Evolutionary conservation across 1,140 invertebrate species (phyloP).

Genomic region (Euborellia annulipes): DNA sequence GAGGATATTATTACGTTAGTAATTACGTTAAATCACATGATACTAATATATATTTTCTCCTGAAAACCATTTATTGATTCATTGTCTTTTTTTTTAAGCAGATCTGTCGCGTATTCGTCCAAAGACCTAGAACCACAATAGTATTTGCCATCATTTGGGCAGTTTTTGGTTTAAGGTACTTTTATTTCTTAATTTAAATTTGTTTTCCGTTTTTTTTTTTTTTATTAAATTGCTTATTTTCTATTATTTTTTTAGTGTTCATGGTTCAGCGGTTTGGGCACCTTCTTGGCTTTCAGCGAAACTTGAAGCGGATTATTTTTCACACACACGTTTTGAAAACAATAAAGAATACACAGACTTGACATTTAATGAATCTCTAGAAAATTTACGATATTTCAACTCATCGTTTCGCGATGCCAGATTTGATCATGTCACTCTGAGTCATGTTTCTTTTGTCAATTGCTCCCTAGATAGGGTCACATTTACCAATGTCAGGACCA

Average conservation of each 20-base stretch:
- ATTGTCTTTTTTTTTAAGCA: conserved; percentile 19
- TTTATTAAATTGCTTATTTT: conserved; percentile 20
- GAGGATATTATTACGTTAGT: too few species aligned
- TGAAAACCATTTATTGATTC: neutral
- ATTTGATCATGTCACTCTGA: conserved; percentile 32
- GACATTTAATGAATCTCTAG: conserved; percentile 28
- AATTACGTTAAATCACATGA: too few species aligned
- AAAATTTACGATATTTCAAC: conserved; percentile 30
- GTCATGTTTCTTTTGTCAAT: conserved; percentile 30
- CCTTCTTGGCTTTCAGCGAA: conserved; percentile 19
- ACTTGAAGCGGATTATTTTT: conserved; percentile 25
- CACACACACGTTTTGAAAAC: conserved; percentile 19
- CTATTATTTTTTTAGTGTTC: conserved; percentile 23
- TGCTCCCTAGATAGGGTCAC: conserved; percentile 29
- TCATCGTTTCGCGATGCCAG: conserved; percentile 28
- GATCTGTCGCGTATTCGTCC: conserved; percentile 40
- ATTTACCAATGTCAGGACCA: conserved; percentile 30
- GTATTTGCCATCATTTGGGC: conserved; percentile 25
- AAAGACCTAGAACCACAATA: conserved; percentile 31
- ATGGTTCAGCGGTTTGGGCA: conserved; percentile 22
- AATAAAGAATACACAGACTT: conserved; percentile 17
- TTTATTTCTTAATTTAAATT: conserved; percentile 1
- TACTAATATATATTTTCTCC: too few species aligned
- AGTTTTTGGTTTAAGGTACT: conserved; percentile 25
- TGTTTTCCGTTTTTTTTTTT: conserved; percentile 3